Evolutionary conservation across 2,888 invertebrate genomes (phyloP).

Genomic region (Patella ulyssiponensis): DNA sequence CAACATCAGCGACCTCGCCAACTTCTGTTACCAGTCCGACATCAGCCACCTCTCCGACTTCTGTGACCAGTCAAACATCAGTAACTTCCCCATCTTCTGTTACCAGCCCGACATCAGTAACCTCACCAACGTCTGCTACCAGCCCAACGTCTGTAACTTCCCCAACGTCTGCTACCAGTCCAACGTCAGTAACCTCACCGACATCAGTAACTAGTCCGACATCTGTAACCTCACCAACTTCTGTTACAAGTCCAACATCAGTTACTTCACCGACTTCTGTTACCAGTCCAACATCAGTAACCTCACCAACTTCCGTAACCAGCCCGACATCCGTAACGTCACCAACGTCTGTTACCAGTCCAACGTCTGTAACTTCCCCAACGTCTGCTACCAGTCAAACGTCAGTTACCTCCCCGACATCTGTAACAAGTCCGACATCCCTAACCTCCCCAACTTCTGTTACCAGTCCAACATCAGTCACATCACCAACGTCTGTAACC

Average conservation of each 20-base stretch:
- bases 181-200: background rate
- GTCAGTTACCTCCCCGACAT: too few species aligned
- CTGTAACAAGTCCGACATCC: too few species aligned
- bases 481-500: too few species aligned
- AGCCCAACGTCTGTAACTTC: background rate
- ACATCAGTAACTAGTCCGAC: background rate
- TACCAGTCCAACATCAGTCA: too few species aligned
- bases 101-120: background rate
- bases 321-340: background rate
- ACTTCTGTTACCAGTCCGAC: background rate
- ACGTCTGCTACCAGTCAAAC: background rate
- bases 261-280: background rate
- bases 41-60: background rate
- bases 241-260: background rate
- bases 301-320: background rate
- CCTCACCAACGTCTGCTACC: background rate
- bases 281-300: background rate
- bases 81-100: background rate
- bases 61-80: background rate
- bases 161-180: background rate
- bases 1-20: background rate
- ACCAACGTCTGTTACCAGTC: background rate
- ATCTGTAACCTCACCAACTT: background rate
- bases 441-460: too few species aligned
- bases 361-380: background rate